Conservation (phyloP, 2,888 invertebrate genomes). For the Pseudoips prasinana region DNA sequence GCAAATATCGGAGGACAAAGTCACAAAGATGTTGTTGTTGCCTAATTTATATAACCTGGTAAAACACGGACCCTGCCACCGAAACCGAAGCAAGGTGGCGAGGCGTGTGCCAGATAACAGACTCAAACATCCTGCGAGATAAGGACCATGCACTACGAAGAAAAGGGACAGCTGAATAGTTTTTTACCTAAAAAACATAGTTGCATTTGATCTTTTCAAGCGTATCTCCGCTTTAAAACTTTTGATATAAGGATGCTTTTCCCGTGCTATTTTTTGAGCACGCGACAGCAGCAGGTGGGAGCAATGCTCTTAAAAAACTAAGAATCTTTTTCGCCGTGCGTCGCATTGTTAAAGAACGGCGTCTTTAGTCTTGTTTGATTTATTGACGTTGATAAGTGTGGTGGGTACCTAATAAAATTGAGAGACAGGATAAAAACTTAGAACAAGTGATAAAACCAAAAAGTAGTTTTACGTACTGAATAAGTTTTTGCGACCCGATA, state of each 20-base stretch:
- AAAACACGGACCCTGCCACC: slow-evolving; percentile 53
- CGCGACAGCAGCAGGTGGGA: slow-evolving; percentile 79
- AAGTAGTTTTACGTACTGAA: too few species aligned
- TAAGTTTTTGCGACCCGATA: too few species aligned
- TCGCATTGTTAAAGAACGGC: slow-evolving; percentile 60
- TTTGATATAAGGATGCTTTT: slow-evolving; percentile 28
- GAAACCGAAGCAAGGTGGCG: slow-evolving; percentile 64
- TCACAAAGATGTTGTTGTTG: slow-evolving; percentile 65
- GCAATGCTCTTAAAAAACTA: slow-evolving; percentile 69
- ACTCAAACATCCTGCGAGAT: slow-evolving; percentile 73
- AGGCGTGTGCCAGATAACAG: slow-evolving; percentile 77
- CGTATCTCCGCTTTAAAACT: slow-evolving; percentile 26
- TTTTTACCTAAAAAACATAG: slow-evolving; percentile 68
- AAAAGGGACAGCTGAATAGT: slow-evolving; percentile 56
- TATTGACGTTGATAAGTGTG: slow-evolving; percentile 34
- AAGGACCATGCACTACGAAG: slow-evolving; percentile 58
- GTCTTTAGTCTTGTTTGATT: slow-evolving; percentile 48
- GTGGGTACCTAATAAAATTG: slow-evolving; percentile 19
- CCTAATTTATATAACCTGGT: slow-evolving; percentile 63
- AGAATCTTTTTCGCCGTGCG: slow-evolving; percentile 63
- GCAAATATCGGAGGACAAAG: slow-evolving; percentile 64
- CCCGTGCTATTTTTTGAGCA: slow-evolving; percentile 40
- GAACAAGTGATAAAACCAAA: too few species aligned
- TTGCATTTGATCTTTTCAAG: slow-evolving; percentile 20
- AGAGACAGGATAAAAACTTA: too few species aligned